phyloP scores from a whole-genome alignment of 2,797 vertebrate genomes.

The Danio aesculapii region DNA sequence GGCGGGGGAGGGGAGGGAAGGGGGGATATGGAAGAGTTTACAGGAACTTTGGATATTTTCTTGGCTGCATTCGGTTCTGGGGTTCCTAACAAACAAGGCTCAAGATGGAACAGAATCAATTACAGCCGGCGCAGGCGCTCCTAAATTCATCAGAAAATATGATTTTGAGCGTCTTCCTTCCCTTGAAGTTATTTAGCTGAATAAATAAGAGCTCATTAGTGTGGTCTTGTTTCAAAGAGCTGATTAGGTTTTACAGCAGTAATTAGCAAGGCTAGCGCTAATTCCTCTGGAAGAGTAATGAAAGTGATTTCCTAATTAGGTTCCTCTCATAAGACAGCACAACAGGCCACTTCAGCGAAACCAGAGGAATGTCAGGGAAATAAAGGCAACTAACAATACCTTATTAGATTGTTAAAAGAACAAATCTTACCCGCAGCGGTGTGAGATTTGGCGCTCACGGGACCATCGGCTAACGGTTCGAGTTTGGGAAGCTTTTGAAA shows the following conservation, averaged over 20 bases:
- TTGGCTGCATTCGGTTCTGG: constrained; percentile 54
- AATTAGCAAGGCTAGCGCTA: constrained; percentile 92
- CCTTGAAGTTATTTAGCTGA: constrained; percentile 87
- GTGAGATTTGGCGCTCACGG: background rate
- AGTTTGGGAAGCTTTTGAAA: constrained; percentile 28
- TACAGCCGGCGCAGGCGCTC: constrained; percentile 8
- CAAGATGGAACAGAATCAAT: constrained; percentile 52
- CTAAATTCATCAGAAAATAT: constrained; percentile 54
- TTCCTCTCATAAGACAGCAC: constrained; percentile 83
- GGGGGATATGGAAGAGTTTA: constrained; percentile 19
- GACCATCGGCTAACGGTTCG: background rate
- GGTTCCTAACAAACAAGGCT: constrained; percentile 46
- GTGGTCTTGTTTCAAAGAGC: constrained; percentile 89
- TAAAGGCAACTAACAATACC: constrained; percentile 55
- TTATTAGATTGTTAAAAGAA: constrained; percentile 62
- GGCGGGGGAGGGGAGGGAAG: constrained; percentile 66
- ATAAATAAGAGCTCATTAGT: constrained; percentile 93
- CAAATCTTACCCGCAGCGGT: constrained; percentile 57
- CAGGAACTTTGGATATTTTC: constrained; percentile 68
- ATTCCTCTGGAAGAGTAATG: constrained; percentile 91
- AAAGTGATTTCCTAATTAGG: constrained; percentile 88
- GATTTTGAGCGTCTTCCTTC: constrained; percentile 72
- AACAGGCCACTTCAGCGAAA: constrained; percentile 74
- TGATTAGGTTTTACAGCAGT: constrained; percentile 92
- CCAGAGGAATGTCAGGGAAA: constrained; percentile 53